Conservation (phyloP, 2,113 vertebrate genomes). For the Orycteropus afer region DNA sequence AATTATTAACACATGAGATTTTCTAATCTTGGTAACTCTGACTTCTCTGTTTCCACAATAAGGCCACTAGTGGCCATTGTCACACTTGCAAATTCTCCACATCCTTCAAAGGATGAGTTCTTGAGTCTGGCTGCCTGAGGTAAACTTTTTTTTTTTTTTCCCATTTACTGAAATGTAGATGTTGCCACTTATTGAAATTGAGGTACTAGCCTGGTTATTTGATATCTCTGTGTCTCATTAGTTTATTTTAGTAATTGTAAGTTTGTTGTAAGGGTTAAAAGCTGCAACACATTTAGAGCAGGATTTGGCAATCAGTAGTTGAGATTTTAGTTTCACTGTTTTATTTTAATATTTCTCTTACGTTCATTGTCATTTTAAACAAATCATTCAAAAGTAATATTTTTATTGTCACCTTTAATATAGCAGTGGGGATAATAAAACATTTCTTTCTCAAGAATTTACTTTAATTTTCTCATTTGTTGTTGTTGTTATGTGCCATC, state of each 20-base stretch:
- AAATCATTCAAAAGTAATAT: background rate
- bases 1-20: background rate
- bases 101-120: background rate
- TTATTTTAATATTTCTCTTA: constrained; percentile 10
- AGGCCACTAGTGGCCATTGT: background rate
- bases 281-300: background rate
- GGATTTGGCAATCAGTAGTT: background rate
- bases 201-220: background rate
- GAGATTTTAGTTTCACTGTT: background rate
- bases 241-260: background rate
- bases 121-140: background rate
- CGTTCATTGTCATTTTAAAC: background rate
- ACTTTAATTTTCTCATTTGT: background rate
- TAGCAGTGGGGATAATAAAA: background rate
- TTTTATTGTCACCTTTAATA: background rate
- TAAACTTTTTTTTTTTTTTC: background rate
- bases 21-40: background rate
- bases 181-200: background rate
- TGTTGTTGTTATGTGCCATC: no score
- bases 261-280: background rate
- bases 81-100: background rate
- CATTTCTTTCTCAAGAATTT: background rate
- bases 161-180: background rate
- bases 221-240: background rate
- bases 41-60: background rate